Base-by-base conservation (phyloP, 2,797 vertebrate species). In the Pyrocephalus nanus region DNA sequence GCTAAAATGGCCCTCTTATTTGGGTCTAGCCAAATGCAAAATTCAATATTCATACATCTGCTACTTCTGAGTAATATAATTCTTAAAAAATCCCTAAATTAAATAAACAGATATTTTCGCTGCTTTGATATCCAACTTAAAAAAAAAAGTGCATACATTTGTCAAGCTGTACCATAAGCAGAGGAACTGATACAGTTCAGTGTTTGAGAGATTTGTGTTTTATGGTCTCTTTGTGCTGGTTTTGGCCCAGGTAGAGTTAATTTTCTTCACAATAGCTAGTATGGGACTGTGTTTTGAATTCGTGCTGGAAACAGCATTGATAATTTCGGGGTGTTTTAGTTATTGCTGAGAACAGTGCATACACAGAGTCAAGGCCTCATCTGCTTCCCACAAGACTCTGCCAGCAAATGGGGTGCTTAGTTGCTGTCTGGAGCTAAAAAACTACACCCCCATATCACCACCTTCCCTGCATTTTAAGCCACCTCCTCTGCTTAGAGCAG, bases 391-490 rank as follows among this genome's bases (percentile, higher is more conserved):
- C 32, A 18, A 30, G 71, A 11, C 25, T 15, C 43, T 34, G 30
- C 50, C 50, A 32, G 62, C 42, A 47, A 30, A 23, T 23, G 15
- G 62, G 25, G 29, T 32, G 29, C 38, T 22, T 38, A 27, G 47
- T 9, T 62, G 30, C 43, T 23, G 29, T 43, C 21, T 58, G 43
- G 12, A 58, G 74, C 4, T 11, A 29, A 64, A 47, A 67, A 34
- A 12, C 1, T 0, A 7, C 58, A 65, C 11, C 14, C 36, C 43
- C 30, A 1, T 7, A 57, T 32, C 57, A 45, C 4, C 21, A 32
- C 29, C n/a, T 64, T 53, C 32, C 26, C 65, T 73, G 48, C 34
- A 9, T 4, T 54, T 30, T 1, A 45, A 66, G 11, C 14, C 67
- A 38, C 12, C 13, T 32, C 11, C 58, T 73, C 16, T 38, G 12